These are phyloP conservation scores for Pyrgilauda ruficollis DNA, from an alignment of 2,113 vertebrate genomes.

Conservation along the genomic window DNA sequence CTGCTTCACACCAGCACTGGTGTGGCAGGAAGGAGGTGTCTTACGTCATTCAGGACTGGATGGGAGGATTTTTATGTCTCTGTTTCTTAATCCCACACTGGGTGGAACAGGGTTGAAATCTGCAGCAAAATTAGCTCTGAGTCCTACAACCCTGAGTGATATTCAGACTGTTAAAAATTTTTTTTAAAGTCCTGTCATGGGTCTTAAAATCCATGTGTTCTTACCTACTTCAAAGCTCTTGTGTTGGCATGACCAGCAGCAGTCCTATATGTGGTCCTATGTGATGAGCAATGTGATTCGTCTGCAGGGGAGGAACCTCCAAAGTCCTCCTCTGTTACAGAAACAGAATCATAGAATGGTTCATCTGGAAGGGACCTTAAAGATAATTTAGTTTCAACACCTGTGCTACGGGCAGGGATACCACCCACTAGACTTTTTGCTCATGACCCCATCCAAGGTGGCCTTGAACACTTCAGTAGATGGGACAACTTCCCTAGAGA, in stretches of 20 bases:
- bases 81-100: background rate
- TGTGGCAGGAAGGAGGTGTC: background rate
- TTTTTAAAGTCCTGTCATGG: background rate
- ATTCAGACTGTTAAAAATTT: background rate
- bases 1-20: background rate
- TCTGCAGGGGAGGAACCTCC: background rate
- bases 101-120: background rate
- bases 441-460: background rate
- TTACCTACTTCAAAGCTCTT: background rate
- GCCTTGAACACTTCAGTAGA: background rate
- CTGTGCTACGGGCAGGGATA: background rate
- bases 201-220: background rate
- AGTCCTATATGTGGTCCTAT: background rate
- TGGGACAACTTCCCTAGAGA: background rate
- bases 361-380: background rate
- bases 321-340: background rate
- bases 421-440: background rate
- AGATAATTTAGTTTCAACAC: background rate
- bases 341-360: background rate
- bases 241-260: background rate
- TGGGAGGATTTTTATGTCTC: background rate
- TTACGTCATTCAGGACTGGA: background rate
- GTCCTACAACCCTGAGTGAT: background rate
- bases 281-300: accelerated
- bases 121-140: background rate